Conservation (phyloP, 2,888 invertebrate genomes). For the Andrena praecox region DNA sequence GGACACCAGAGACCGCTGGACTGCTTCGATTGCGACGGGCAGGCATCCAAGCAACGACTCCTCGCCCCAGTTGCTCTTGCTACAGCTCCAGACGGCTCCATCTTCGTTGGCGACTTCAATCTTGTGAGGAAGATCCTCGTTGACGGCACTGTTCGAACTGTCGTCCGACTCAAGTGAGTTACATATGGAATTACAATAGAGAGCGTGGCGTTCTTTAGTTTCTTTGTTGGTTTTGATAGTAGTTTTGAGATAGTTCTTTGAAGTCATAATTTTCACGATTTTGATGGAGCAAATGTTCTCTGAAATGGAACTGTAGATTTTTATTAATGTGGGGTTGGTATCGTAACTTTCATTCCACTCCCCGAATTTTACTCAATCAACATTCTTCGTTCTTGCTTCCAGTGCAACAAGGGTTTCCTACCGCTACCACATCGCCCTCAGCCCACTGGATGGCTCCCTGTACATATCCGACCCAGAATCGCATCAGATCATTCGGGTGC, state of each 20-base stretch:
- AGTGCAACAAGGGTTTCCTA: slow-evolving; percentile 97
- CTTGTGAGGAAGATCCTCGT: slow-evolving; percentile 94
- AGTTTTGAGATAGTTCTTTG: too few species aligned
- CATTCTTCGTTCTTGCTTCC: slow-evolving; percentile 68
- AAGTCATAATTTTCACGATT: too few species aligned
- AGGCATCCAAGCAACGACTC: slow-evolving; percentile 92
- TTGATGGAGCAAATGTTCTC: too few species aligned
- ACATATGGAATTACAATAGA: neutral
- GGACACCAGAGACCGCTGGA: slow-evolving; percentile 95
- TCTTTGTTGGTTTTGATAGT: too few species aligned
- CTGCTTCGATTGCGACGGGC: slow-evolving; percentile 93
- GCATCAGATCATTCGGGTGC: slow-evolving; percentile 95
- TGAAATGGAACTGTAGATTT: too few species aligned
- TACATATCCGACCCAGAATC: slow-evolving; percentile 98
- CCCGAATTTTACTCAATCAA: neutral
- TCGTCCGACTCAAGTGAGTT: slow-evolving; percentile 93
- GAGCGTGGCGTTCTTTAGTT: neutral
- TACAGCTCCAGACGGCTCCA: slow-evolving; percentile 95
- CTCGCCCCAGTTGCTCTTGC: slow-evolving; percentile 97
- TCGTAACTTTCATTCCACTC: too few species aligned
- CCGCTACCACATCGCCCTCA: slow-evolving; percentile 98
- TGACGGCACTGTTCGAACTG: slow-evolving; percentile 92
- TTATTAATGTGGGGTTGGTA: too few species aligned
- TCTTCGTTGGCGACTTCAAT: slow-evolving; percentile 98
- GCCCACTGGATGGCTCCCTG: slow-evolving; percentile 96